Percentiles rank a stretch among this genome's conserved stretches.
These are phyloP conservation scores for Rhegmatorhina hoffmannsi DNA, from an alignment of 2,113 vertebrate genomes.

Conservation along the genomic window DNA sequence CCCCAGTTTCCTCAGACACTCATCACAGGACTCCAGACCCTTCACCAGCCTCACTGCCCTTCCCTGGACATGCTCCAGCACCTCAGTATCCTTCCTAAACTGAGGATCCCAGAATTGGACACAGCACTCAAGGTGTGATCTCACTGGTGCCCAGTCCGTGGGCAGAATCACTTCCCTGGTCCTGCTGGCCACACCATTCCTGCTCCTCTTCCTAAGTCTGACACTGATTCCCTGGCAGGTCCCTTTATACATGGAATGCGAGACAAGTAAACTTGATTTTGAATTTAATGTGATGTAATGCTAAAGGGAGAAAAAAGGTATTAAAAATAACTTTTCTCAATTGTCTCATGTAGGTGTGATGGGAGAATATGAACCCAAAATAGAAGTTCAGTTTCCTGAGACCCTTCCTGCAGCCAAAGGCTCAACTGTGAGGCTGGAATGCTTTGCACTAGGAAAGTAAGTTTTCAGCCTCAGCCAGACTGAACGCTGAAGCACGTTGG, in stretches of 20 bases:
- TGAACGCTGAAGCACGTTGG: rapidly evolving
- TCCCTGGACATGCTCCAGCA: not conserved
- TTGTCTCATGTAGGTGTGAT: conserved; percentile 82
- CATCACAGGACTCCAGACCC: not conserved
- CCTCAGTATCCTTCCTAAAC: not conserved
- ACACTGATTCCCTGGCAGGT: not conserved
- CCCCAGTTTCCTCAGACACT: not conserved
- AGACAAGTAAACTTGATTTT: not conserved
- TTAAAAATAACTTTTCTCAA: not conserved
- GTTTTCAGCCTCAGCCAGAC: conserved; percentile 26
- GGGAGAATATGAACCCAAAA: conserved; percentile 98
- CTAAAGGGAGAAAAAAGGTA: not conserved
- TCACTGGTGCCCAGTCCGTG: not conserved
- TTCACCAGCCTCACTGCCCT: not conserved
- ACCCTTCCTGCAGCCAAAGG: conserved; percentile 90
- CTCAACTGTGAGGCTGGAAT: conserved; percentile 90
- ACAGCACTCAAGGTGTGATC: not conserved
- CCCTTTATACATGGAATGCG: not conserved
- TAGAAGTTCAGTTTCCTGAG: conserved; percentile 96
- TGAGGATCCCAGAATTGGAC: not conserved
- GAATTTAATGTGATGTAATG: not conserved
- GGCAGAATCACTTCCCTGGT: not conserved
- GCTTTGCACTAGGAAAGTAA: conserved; percentile 97
- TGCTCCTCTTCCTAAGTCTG: not conserved
- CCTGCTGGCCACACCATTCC: not conserved